Evolutionary conservation across 2,113 vertebrate genomes (phyloP), one percentile per base, ranked within the genome.

Genomic region (Ophiodon elongatus): DNA sequence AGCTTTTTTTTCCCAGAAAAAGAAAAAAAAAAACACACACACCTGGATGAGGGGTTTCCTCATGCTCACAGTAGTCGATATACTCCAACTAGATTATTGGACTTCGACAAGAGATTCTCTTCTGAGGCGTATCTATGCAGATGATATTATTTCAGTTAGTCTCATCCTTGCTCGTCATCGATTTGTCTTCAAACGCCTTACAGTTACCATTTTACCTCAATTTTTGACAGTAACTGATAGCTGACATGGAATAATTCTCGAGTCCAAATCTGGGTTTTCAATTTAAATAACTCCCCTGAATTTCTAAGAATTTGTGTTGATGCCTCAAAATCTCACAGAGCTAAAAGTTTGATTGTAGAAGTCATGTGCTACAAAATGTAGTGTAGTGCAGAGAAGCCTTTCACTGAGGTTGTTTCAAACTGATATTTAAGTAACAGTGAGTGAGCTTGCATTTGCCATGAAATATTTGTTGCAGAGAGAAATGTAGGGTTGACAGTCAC

Each of bases 41-140:
- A 91, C 88, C 89, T 90, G 80, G 74, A 74, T 47, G 45, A 88
- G 89, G 92, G 81, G 39, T 90, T 93, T 93, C 89, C 87, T 83
- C 65, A 25, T 31, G 47, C 77, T 69, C 50, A 43, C 35, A 75
- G 54, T 5, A 54, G 37, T 74, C 25, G 15, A 83, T 73, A 59
- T 23, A 76, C 43, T 78, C 52, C n/a, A 23, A 9, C 35, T 31
- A 57, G 33, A 57, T 66, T 35, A 43, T 17, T 69, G n/a, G 21
- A 59, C 31, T 65, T 60, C 0, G 43, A 77, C 39, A 33, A 45
- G 70, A 57, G 62, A 75, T 78, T 65, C 25, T 70, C 52, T 85
- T 33, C 29, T 60, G 14, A 52, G 57, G 33, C 45, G 41, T 54
- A 81, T 89, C 56, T 50, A 62, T 88, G 62, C 45, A 63, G 21